These are phyloP conservation scores for Engraulis encrasicolus DNA, from an alignment of 2,113 vertebrate genomes.

Conservation along the genomic window DNA sequence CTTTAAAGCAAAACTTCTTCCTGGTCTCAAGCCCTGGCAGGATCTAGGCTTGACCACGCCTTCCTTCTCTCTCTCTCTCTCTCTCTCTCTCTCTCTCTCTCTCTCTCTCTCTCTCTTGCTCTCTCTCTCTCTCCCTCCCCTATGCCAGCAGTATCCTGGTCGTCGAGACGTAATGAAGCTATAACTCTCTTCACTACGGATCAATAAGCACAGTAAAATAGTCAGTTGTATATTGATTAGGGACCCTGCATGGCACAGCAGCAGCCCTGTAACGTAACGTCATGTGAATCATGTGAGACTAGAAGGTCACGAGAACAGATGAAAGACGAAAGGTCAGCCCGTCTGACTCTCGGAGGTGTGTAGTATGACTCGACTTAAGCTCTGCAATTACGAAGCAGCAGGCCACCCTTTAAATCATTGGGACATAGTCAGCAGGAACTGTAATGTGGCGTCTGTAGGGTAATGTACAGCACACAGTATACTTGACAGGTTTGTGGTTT, in stretches of 20 bases:
- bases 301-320: conserved; percentile 61
- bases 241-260: background rate
- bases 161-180: conserved; percentile 53
- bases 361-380: conserved; percentile 1
- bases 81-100: conserved; percentile 6
- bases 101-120: background rate
- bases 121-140: background rate
- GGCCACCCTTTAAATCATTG: background rate
- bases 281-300: conserved; percentile 12
- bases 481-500: background rate
- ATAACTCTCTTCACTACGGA: conserved; percentile 57
- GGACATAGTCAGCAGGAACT: background rate
- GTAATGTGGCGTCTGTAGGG: background rate
- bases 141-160: too few species aligned
- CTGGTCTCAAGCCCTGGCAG: background rate
- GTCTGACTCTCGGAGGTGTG: conserved; percentile 15
- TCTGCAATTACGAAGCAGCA: conserved; percentile 12
- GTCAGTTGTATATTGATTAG: conserved; percentile 45
- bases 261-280: conserved; percentile 16
- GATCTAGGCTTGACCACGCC: background rate
- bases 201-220: conserved; percentile 54
- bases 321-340: conserved; percentile 40
- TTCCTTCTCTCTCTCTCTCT: background rate
- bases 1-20: background rate
- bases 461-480: background rate